Percentiles rank a stretch among this genome's conserved stretches.
These are phyloP conservation scores for Podiceps cristatus DNA, from an alignment of 2,113 vertebrate genomes.

Conservation along the genomic window DNA sequence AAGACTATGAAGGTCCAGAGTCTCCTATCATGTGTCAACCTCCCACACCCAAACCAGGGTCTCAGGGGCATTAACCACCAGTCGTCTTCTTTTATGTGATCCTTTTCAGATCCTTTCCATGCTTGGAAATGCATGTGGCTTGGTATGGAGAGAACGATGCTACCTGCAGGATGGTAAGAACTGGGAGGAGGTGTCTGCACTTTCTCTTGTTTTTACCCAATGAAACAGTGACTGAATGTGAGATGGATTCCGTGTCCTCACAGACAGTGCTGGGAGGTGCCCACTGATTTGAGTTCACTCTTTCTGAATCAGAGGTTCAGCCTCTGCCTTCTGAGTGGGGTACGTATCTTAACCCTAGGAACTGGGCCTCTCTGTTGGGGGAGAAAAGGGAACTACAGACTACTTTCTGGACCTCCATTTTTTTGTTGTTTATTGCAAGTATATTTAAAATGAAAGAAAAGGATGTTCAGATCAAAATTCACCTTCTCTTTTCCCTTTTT, in stretches of 20 bases:
- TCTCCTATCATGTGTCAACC: background rate
- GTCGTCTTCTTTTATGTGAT: background rate
- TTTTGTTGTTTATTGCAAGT: background rate
- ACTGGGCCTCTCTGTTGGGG: accelerated
- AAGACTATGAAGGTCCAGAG: background rate
- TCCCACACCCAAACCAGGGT: accelerated
- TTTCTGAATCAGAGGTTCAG: background rate
- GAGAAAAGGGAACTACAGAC: background rate
- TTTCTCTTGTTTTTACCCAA: background rate
- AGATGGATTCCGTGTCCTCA: accelerated
- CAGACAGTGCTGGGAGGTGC: background rate
- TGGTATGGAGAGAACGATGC: background rate
- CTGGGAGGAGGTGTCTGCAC: background rate
- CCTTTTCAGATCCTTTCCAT: background rate
- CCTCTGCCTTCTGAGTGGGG: background rate
- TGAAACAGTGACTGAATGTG: background rate
- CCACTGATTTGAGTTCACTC: background rate
- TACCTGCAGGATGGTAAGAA: background rate
- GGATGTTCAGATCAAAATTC: background rate
- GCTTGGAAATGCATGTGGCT: background rate
- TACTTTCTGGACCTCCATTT: background rate
- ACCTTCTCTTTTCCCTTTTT: background rate
- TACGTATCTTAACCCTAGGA: background rate
- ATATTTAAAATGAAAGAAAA: background rate
- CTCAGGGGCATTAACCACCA: background rate